Evolutionary conservation across 64 coral and sea anemone species (phyloP).

Genomic region (Montipora cactus): DNA sequence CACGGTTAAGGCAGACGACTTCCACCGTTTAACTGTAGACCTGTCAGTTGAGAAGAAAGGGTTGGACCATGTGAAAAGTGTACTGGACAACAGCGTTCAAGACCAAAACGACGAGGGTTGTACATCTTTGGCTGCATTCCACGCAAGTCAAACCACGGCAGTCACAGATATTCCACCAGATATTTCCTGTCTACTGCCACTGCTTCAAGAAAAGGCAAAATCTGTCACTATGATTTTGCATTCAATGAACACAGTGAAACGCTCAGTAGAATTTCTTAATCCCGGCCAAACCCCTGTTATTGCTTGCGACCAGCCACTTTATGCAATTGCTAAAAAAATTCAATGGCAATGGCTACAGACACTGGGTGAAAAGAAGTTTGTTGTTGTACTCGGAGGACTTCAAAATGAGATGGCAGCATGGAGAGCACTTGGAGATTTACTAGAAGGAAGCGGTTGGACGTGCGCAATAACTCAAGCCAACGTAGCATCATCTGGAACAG

Average conservation of each 20-base stretch:
- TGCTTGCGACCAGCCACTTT: neutral
- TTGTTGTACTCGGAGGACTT: neutral
- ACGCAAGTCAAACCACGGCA: conserved; percentile 5
- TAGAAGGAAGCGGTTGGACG: neutral
- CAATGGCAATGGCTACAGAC: conserved; percentile 29
- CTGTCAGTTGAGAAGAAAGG: neutral
- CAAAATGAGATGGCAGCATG: neutral
- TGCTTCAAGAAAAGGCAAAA: conserved; percentile 32
- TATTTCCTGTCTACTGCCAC: conserved; percentile 22
- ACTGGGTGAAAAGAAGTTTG: neutral
- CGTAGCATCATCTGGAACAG: neutral
- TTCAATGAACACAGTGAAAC: conserved; percentile 11
- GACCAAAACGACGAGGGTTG: neutral
- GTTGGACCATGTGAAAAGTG: conserved; percentile 26
- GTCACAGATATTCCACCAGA: conserved; percentile 11
- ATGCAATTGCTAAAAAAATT: conserved; percentile 4
- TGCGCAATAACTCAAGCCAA: neutral
- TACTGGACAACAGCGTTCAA: conserved; percentile 14
- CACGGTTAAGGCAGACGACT: conserved; percentile 29
- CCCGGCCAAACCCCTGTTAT: neutral
- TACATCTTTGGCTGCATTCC: conserved; percentile 39
- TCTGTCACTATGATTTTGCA: neutral
- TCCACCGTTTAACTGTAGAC: conserved; percentile 14
- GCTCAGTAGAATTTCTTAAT: neutral
- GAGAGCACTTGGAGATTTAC: neutral